Base-by-base conservation (phyloP, 2,113 vertebrate species). In the Chionodraco myersi region DNA sequence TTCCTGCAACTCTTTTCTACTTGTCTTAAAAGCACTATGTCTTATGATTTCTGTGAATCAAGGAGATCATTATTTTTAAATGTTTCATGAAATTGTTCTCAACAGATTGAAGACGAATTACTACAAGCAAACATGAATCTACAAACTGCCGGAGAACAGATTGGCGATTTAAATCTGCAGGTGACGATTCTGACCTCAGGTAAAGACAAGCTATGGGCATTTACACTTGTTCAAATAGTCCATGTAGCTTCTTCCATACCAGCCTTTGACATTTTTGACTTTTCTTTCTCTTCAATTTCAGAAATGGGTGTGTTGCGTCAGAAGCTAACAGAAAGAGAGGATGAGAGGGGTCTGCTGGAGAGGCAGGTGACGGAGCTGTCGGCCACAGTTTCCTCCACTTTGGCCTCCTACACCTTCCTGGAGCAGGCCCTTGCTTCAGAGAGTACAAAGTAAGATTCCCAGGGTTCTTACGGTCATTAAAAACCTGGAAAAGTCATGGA, bases 371-470 rank as follows among this genome's bases (percentile, higher is more conserved):
- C 92, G 0, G 92, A 95, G 75, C 89, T 95, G 64, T 95, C 92
- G 1, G 94, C 94, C 13, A 94, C 92, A 0, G 66, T 95, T 59
- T 94, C 93, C n/a, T 95, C 95, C 70, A 89, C 92, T 0, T 62
- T 95, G 57, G 94, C 95, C 1, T 95, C 95, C n/a, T 93, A 95
- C 63, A 63, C 93, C 61, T 95, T 95, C 71, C 83, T 96, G 71
- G 93, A 96, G 83, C 92, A 95, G 62, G 84, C 94, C 4, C 88
- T 95, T 0, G 80, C 82, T 21, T 86, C 88, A 8, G 92, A 94
- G 79, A 94, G 75, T 4, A 89, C 85, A 52, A 94, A 92, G 95
- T 96, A 91, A 49, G 90, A 74, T 8, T 45, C 14, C 2, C 26
- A 2, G 26, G 26, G 26, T 30, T 30, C 30, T 30, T 30, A 30